Base-by-base conservation (phyloP, 2,113 vertebrate species). In the Tapirus terrestris region DNA sequence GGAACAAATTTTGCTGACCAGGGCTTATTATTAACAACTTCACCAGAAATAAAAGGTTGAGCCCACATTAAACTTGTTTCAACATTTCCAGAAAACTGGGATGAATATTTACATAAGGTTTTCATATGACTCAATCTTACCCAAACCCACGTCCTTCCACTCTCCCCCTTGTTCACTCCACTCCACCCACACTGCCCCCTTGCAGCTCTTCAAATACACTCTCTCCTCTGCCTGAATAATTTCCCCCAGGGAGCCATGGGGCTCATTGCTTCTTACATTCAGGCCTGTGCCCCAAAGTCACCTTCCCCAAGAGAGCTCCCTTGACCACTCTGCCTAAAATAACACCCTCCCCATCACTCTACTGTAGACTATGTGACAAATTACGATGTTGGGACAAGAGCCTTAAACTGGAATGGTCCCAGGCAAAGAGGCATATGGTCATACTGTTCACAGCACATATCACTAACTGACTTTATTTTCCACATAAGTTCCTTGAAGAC, bases 291-390 rank as follows among this genome's bases (percentile, higher is more conserved):
- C 36, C 14, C 8, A 65, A 79, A 65, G 45, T 25, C 12, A 6
- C 43, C 58, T 61, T 82, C 56, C 45, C 33, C 3, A 1, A 85
- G 39, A 43, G 27, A 20, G 3, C 6, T 77, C 36, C 14, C 16
- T 27, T 77, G 76, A 84, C n/a, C 43, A 0, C 56, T 3, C 20
- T 80, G 29, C 33, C 60, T 80, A 31, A 56, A 90, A 65, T 18
- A 45, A 16, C 21, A n/a, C 4, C 23, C 6, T 89, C 7, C 8
- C 43, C 39, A n/a, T 5, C 16, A 13, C 53, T 51, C 29, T 60
- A 3, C 0, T 5, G 14, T 0, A 9, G 4, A 2, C 12, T 58
- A 6, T 20, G 18, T 8, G 70, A 6, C 48, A 76, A 36, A 45
- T 9, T 58, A 60, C 60, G 48, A 45, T 2, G 2, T 3, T 39